Evolutionary conservation across 2,888 invertebrate species (phyloP), one percentile per base, ranked within the genome.

Genomic region (Yponomeuta cagnagella): DNA sequence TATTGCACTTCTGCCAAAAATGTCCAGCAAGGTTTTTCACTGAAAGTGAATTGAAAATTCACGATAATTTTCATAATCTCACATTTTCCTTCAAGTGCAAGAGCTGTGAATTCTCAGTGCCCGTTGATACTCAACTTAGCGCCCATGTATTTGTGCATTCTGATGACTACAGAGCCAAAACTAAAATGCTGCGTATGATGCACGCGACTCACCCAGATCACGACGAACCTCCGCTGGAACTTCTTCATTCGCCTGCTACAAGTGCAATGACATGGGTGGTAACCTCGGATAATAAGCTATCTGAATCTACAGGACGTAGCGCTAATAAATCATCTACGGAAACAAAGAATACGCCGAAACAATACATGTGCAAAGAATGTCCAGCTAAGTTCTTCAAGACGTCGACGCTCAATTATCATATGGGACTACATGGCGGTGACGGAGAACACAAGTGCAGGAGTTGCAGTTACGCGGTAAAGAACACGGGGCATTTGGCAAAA

Each of bases 21-120:
- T 98, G 97, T 83, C 97, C 97, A 1, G 96, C 97, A 0, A 93
- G 97, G 80, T 98, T 95, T 87, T 94, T 97, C 73, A 95, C 94
- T 75, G 95, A 95, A 74, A 94, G 93, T 77, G 97, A 97, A 82
- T 89, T 96, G 71, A 93, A 93, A 72, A 94, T 95, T 73, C 97
- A 98, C 79, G 88, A 94, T 73, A 93, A 95, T 75, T 95, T 95
- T 80, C 96, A 97, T 81, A 93, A 94, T 71, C 89, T 93, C 48
- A 86, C 93, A 70, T 88, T 94, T 74, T 89, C 94, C 10, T 94
- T 94, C 78, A 94, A 95, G 74, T 98, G 97, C 79, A 94, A 95
- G 73, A 93, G 93, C 80, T 97, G 97, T 80, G 95, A 96, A 70
- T 97, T 95, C 85, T 95, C 96, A 0, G 95, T 96, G 0, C 89